Conservation (phyloP, 2,797 vertebrate species). For the Hippocampus kuda region DNA sequence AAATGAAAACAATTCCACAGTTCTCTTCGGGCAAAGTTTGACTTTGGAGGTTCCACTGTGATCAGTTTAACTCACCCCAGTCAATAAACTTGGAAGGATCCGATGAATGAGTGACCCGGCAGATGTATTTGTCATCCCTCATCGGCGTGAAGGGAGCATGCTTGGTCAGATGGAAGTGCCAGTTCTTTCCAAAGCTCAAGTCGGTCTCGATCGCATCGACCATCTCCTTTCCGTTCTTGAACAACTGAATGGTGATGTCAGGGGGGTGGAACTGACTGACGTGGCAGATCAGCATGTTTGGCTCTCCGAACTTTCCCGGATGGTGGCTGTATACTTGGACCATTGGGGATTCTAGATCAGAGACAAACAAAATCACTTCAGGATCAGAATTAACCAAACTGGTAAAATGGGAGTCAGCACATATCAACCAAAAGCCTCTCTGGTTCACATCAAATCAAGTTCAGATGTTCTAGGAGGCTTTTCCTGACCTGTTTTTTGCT, state of each 20-base stretch:
- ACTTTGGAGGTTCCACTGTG: neutral
- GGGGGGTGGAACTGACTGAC: constrained; percentile 74
- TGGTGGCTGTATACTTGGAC: constrained; percentile 68
- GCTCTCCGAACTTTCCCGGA: neutral
- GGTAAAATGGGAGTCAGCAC: constrained; percentile 35
- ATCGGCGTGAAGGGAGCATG: constrained; percentile 34
- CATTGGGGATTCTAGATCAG: constrained; percentile 46
- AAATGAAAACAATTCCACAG: too few species aligned
- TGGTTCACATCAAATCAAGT: neutral
- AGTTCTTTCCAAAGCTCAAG: constrained; percentile 72
- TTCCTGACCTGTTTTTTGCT: too few species aligned
- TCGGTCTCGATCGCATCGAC: constrained; percentile 29
- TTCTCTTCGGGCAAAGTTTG: too few species aligned
- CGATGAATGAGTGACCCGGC: constrained; percentile 51
- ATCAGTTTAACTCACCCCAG: constrained; percentile 66
- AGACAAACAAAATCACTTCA: neutral
- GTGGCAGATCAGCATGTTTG: constrained; percentile 73
- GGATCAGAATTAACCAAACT: neutral
- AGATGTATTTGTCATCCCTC: accelerated
- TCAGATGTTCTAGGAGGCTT: neutral
- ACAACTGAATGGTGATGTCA: constrained; percentile 59
- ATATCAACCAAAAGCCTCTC: neutral
- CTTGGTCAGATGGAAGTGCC: constrained; percentile 76
- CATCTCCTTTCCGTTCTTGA: constrained; percentile 40
- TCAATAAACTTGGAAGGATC: accelerated